phyloP scores from a whole-genome alignment of 2,113 vertebrate genomes.

The Rhipidura dahli region DNA sequence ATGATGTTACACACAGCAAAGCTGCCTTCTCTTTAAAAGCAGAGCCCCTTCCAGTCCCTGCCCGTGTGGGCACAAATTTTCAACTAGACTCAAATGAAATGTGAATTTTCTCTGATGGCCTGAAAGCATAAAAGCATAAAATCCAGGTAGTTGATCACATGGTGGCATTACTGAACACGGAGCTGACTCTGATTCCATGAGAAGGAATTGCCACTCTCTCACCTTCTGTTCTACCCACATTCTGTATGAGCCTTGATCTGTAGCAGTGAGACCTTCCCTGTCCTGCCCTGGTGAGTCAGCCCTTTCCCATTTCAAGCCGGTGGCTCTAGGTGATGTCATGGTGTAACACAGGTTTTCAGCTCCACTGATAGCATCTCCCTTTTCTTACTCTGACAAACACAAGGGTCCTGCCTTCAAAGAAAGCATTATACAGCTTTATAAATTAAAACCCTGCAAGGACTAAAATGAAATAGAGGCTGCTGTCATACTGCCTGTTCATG shows the following conservation, averaged over 20 bases:
- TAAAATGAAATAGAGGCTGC: neutral
- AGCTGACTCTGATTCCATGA: neutral
- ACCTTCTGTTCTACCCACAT: neutral
- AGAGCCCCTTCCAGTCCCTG: neutral
- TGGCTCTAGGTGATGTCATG: constrained; percentile 4
- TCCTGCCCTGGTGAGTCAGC: neutral
- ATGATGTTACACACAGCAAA: neutral
- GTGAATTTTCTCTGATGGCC: neutral
- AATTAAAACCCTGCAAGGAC: neutral
- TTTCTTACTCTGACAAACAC: constrained; percentile 20
- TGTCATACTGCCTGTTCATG: neutral
- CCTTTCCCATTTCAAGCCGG: neutral
- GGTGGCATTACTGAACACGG: neutral
- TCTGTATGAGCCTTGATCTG: neutral
- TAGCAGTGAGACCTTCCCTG: neutral
- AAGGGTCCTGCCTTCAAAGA: constrained; percentile 2
- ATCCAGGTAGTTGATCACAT: neutral
- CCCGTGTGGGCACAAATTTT: neutral
- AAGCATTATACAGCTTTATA: neutral
- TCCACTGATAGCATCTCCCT: neutral
- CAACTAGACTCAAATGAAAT: neutral
- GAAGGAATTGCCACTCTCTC: neutral
- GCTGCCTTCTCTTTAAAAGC: neutral
- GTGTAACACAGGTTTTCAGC: neutral
- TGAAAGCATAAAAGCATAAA: neutral